These are phyloP conservation scores for Clarias laeviceps DNA, from an alignment of 2,797 vertebrate genomes.

Conservation along the genomic window DNA sequence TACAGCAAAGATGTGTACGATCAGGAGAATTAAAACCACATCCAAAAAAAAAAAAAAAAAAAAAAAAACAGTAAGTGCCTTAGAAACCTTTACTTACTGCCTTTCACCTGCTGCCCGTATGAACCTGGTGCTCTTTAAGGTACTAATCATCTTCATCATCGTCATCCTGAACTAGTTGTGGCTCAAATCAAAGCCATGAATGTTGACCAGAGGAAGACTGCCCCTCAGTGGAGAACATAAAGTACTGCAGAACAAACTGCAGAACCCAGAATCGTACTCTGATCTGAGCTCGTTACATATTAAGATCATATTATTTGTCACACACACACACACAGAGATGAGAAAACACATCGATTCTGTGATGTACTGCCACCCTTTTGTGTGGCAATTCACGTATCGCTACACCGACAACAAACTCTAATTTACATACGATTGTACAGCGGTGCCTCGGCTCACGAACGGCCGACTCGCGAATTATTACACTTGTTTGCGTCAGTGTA, in stretches of 20 bases:
- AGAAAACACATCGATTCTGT: too few species aligned
- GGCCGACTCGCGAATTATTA: too few species aligned
- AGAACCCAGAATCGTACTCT: background rate
- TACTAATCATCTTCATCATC: background rate
- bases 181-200: conserved; percentile 10
- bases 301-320: too few species aligned
- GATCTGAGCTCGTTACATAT: background rate
- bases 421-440: too few species aligned
- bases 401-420: too few species aligned
- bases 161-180: background rate
- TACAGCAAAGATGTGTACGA: background rate
- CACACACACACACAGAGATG: too few species aligned
- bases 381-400: too few species aligned
- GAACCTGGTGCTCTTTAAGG: background rate
- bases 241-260: background rate
- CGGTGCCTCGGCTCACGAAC: too few species aligned
- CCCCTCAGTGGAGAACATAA: conserved; percentile 63
- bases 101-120: background rate
- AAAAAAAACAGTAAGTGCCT: background rate
- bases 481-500: too few species aligned
- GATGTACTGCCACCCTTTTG: too few species aligned
- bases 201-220: conserved; percentile 65
- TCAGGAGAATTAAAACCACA: background rate
- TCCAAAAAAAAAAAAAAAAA: background rate
- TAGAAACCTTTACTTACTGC: background rate